These are phyloP conservation scores for Gobio occitaniae DNA, from an alignment of 2,797 vertebrate species.

Conservation along the genomic window DNA sequence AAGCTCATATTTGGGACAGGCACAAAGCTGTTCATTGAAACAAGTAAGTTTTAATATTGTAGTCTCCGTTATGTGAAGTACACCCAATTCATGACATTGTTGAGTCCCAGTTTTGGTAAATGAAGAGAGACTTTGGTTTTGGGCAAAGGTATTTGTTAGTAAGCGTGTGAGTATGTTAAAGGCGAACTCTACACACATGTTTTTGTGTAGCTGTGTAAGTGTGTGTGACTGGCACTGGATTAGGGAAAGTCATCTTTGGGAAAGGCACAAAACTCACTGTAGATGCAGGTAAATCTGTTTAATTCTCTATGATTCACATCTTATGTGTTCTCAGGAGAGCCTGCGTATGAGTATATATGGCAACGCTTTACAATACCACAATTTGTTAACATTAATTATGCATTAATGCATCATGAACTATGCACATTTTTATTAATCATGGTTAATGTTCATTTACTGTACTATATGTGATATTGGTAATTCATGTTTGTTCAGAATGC, in stretches of 20 bases:
- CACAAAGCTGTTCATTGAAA: conserved; percentile 43
- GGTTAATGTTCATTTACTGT: neutral
- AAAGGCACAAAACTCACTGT: conserved; percentile 56
- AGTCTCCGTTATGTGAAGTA: neutral
- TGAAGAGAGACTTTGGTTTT: neutral
- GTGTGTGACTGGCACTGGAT: conserved; percentile 57
- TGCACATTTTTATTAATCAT: neutral
- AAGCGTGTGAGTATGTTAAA: neutral
- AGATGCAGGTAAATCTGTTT: conserved; percentile 3
- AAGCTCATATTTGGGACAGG: conserved; percentile 55
- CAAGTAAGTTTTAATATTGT: conserved; percentile 49
- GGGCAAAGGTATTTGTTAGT: neutral
- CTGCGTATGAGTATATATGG: neutral
- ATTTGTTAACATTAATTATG: neutral
- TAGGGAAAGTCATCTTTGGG: conserved; percentile 59
- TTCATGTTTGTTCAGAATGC: neutral
- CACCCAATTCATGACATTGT: neutral
- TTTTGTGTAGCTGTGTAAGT: conserved; percentile 41
- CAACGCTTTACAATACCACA: neutral
- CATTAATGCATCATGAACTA: neutral
- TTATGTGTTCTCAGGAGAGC: neutral
- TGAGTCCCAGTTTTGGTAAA: neutral
- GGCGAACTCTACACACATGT: conserved; percentile 8
- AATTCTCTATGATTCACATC: neutral
- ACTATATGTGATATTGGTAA: neutral